phyloP scores from a whole-genome alignment of 2,797 vertebrate genomes.

The Sebastes matsubarae region DNA sequence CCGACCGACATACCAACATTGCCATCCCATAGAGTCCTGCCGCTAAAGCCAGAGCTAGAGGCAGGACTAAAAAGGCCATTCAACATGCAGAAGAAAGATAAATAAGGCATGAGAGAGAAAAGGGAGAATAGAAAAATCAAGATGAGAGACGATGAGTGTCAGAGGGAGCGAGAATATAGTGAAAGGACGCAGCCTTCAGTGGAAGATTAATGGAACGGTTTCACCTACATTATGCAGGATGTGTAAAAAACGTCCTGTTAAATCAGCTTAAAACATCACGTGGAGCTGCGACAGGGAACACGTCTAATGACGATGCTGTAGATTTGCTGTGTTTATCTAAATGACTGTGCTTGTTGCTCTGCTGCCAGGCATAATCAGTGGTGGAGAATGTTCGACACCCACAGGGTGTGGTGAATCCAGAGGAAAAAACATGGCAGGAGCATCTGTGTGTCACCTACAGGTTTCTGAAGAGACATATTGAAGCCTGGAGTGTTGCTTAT shows the following conservation, averaged over 20 bases:
- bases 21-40: no score
- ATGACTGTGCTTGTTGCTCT: not conserved
- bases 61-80: not conserved
- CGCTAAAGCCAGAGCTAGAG: not conserved
- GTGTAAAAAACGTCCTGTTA: not conserved
- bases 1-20: no score
- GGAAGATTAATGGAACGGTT: not conserved
- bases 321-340: slow-evolving; percentile 12
- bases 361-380: slow-evolving; percentile 2
- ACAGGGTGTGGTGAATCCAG: not conserved
- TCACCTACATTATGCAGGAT: not conserved
- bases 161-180: not conserved
- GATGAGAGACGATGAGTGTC: not conserved
- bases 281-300: not conserved
- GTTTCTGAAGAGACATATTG: not conserved
- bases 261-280: not conserved
- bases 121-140: not conserved
- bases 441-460: not conserved
- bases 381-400: not conserved
- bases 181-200: not conserved
- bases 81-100: not conserved
- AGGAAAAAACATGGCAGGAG: not conserved
- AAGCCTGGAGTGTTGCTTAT: not conserved
- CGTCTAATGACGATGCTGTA: not conserved
- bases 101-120: not conserved